Conservation (phyloP, 2,797 vertebrate species). For the Takifugu rubripes region DNA sequence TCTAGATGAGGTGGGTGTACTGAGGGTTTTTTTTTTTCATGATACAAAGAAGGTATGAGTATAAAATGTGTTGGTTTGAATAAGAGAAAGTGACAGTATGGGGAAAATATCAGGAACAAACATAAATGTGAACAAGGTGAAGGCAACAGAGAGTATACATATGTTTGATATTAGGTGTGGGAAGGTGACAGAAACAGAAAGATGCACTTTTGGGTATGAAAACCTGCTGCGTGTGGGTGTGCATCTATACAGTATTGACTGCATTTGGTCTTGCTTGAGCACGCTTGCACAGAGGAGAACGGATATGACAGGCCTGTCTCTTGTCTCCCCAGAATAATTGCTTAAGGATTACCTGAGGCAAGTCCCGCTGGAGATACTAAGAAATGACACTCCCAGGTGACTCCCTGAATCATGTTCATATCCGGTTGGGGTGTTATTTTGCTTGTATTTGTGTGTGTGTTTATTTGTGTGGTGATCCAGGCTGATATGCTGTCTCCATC, state of each 20-base stretch:
- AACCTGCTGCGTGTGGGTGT: conserved; percentile 7
- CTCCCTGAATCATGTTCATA: conserved; percentile 65
- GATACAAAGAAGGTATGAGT: no score
- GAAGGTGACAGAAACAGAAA: conserved; percentile 40
- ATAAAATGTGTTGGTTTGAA: background rate
- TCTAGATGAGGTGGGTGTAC: no score
- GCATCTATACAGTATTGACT: background rate
- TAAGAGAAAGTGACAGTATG: conserved; percentile 3
- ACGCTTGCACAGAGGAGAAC: conserved; percentile 53
- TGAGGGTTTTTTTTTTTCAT: no score
- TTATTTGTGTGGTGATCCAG: conserved; percentile 28
- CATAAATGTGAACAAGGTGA: background rate
- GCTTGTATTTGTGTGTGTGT: conserved; percentile 10
- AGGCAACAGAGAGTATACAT: background rate
- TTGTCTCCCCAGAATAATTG: conserved; percentile 66
- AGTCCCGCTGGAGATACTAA: conserved; percentile 58
- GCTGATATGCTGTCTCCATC: conserved; percentile 40
- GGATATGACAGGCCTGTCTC: conserved; percentile 64
- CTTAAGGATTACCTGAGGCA: conserved; percentile 66
- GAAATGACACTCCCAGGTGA: conserved; percentile 67
- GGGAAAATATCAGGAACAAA: background rate
- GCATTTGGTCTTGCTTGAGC: conserved; percentile 47
- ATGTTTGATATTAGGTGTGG: conserved; percentile 32
- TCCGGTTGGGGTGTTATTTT: conserved; percentile 57
- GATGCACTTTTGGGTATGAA: conserved; percentile 25